A percentile compares a stretch with the other conserved stretches of the same genome.
Evolutionary conservation across 1,140 invertebrate species (phyloP).

Genomic region (Drosophila truncata): DNA sequence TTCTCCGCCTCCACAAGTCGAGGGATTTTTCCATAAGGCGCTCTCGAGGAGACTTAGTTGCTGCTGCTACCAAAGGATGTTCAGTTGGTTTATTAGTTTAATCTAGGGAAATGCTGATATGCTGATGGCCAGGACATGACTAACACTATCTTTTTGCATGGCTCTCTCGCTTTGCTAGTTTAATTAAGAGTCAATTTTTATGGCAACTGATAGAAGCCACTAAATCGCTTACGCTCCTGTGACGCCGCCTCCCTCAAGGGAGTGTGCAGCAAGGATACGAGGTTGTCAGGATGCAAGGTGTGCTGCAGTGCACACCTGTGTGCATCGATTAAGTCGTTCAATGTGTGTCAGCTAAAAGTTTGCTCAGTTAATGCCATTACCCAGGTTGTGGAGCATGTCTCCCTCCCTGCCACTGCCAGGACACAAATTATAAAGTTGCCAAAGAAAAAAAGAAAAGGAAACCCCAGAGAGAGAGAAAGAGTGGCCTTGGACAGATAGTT

Average conservation of each 20-base stretch:
- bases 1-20: slow-evolving; percentile 10
- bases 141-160: slow-evolving; percentile 14
- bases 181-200: slow-evolving; percentile 82
- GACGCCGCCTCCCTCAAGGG: slow-evolving; percentile 5
- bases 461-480: not conserved
- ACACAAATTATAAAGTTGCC: slow-evolving; percentile 59
- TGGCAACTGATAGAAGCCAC: slow-evolving; percentile 71
- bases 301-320: slow-evolving; percentile 31
- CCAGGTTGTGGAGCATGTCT: slow-evolving; percentile 30
- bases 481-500: slow-evolving; percentile 11
- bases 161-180: slow-evolving; percentile 56
- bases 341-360: slow-evolving; percentile 66
- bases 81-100: slow-evolving; percentile 38
- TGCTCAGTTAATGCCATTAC: slow-evolving; percentile 70
- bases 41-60: not conserved
- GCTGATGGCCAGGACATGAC: slow-evolving; percentile 7
- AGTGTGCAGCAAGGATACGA: not conserved
- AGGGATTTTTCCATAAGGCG: slow-evolving; percentile 5
- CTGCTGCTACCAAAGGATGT: not conserved
- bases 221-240: slow-evolving; percentile 62
- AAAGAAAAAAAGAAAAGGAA: slow-evolving; percentile 18
- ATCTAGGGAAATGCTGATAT: slow-evolving; percentile 33
- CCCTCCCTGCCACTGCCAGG: slow-evolving; percentile 23
- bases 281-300: slow-evolving; percentile 10
- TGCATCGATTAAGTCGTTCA: slow-evolving; percentile 75